A percentile compares a stretch with the other conserved stretches of the same genome.
phyloP scores from a whole-genome alignment of 2,888 invertebrate genomes.

The Drosophila conformis region DNA sequence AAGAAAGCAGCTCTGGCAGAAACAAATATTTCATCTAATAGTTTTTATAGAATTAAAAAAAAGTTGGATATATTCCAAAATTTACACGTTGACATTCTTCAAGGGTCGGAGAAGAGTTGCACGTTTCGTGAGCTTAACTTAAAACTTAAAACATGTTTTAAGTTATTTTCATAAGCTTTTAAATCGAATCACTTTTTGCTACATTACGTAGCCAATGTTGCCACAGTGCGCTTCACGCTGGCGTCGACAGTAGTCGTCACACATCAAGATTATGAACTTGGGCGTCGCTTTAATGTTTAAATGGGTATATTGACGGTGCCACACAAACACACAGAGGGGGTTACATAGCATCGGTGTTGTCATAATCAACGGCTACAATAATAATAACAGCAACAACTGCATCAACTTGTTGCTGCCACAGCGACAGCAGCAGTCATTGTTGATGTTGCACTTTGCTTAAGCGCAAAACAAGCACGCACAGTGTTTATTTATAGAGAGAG shows the following conservation, averaged over 20 bases:
- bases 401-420: slow-evolving; percentile 63
- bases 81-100: neutral
- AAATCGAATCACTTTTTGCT: neutral
- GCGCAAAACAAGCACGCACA: slow-evolving; percentile 50
- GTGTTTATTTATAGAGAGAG: slow-evolving; percentile 51
- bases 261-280: slow-evolving; percentile 61
- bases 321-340: slow-evolving; percentile 6
- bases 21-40: too few species aligned
- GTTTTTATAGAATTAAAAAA: too few species aligned
- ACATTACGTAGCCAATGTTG: neutral
- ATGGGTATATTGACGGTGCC: slow-evolving; percentile 54
- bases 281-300: slow-evolving; percentile 52
- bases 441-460: slow-evolving; percentile 67
- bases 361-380: slow-evolving; percentile 71
- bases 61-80: too few species aligned
- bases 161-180: too few species aligned
- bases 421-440: slow-evolving; percentile 38
- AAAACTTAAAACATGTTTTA: too few species aligned
- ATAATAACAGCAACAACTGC: slow-evolving; percentile 31
- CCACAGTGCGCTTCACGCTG: slow-evolving; percentile 42
- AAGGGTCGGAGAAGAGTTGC: neutral
- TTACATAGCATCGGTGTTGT: slow-evolving; percentile 59
- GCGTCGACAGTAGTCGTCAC: slow-evolving; percentile 27
- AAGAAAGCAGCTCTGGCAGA: neutral
- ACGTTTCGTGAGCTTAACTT: neutral